phyloP scores from a whole-genome alignment of 2,888 invertebrate genomes.

The Osmoderma eremita region DNA sequence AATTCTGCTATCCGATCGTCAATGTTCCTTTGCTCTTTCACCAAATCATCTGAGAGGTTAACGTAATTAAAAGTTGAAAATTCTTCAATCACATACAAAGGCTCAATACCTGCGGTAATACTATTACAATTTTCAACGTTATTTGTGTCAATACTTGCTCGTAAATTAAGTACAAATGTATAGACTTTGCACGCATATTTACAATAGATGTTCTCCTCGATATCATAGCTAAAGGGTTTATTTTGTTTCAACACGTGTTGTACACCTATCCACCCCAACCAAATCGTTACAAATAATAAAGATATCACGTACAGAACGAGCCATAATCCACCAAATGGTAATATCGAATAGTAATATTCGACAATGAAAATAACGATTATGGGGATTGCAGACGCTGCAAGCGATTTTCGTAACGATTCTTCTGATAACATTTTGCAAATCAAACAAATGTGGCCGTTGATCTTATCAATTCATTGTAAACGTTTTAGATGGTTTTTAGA shows the following conservation, averaged over 20 bases:
- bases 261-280: slow-evolving; percentile 66
- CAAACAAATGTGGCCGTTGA: not conserved
- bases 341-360: slow-evolving; percentile 43
- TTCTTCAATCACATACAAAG: not conserved
- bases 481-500: no score
- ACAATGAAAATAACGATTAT: slow-evolving; percentile 16
- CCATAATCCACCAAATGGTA: slow-evolving; percentile 58
- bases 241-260: slow-evolving; percentile 67
- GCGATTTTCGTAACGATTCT: slow-evolving; percentile 28
- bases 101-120: not conserved
- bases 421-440: slow-evolving; percentile 12
- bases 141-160: not conserved
- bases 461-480: not conserved
- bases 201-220: slow-evolving; percentile 32
- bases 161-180: not conserved
- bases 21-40: slow-evolving; percentile 38
- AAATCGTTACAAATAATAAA: slow-evolving; percentile 64
- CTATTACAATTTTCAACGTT: not conserved
- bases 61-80: not conserved
- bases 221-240: slow-evolving; percentile 66
- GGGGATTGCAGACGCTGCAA: slow-evolving; percentile 17
- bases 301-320: slow-evolving; percentile 63
- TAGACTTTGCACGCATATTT: slow-evolving; percentile 20
- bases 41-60: slow-evolving; percentile 1
- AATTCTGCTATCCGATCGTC: slow-evolving; percentile 57